These are phyloP conservation scores for Amiota mariae DNA, from an alignment of 2,888 invertebrate genomes.

Conservation along the genomic window DNA sequence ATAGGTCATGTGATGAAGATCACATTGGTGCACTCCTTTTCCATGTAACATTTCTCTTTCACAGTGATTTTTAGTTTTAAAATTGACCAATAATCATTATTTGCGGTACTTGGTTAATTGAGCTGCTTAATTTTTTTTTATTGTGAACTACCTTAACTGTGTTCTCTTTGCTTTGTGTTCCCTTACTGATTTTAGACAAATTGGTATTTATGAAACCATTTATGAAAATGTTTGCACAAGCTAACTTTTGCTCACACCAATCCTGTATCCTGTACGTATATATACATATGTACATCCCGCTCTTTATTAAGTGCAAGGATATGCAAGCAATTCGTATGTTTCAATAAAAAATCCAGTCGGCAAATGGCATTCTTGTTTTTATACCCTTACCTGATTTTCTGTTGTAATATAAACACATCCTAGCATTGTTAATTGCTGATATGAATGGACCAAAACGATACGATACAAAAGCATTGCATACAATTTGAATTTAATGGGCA, in stretches of 20 bases:
- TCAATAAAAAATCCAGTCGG: conserved; percentile 41
- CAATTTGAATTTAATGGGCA: conserved; percentile 30
- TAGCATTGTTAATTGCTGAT: no score
- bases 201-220: conserved; percentile 71
- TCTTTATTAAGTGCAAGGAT: conserved; percentile 19
- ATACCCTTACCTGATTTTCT: background rate
- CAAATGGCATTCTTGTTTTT: conserved; percentile 9
- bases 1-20: no score
- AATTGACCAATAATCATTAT: no score
- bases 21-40: no score
- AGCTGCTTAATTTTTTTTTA: no score
- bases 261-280: conserved; percentile 31
- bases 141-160: no score
- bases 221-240: conserved; percentile 68
- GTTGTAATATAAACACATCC: conserved; percentile 10
- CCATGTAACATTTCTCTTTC: no score
- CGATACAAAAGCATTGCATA: conserved; percentile 14
- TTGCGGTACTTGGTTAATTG: no score
- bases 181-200: conserved; percentile 56
- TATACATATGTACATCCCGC: conserved; percentile 38
- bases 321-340: conserved; percentile 59
- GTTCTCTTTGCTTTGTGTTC: no score
- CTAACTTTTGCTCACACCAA: conserved; percentile 53
- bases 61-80: no score
- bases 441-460: background rate